Evolutionary conservation across 1,140 invertebrate species (phyloP).

Genomic region (Heliothis subflexa): DNA sequence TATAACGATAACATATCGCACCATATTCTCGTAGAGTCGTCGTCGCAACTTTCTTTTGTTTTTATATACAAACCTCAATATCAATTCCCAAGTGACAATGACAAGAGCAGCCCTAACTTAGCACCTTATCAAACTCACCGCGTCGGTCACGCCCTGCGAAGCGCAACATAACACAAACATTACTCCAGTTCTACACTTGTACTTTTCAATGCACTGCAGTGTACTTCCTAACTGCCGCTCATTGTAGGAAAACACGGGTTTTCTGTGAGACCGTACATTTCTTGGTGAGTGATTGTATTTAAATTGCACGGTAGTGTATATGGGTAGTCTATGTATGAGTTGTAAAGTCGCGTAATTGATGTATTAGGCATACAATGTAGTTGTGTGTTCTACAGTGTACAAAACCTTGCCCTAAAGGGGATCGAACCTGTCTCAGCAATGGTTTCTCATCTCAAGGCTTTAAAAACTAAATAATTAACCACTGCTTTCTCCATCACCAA

Average conservation of each 20-base stretch:
- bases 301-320: constrained; percentile 25
- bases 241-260: constrained; percentile 24
- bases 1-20: not conserved
- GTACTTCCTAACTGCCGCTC: constrained; percentile 14
- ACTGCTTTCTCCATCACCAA: too few species aligned
- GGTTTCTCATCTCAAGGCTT: too few species aligned
- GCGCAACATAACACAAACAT: constrained; percentile 31
- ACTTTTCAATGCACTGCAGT: constrained; percentile 27
- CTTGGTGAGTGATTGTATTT: constrained; percentile 30
- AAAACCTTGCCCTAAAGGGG: too few species aligned
- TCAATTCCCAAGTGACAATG: not conserved
- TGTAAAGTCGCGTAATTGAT: too few species aligned
- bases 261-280: constrained; percentile 21
- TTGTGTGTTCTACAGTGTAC: too few species aligned
- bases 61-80: not conserved
- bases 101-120: constrained; percentile 30
- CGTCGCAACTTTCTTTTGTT: too few species aligned
- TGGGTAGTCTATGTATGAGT: not conserved
- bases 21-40: too few species aligned
- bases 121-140: constrained; percentile 38
- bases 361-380: too few species aligned
- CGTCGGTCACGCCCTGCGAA: constrained; percentile 44
- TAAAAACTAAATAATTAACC: too few species aligned
- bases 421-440: too few species aligned
- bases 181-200: constrained; percentile 40